Conservation (phyloP, 2,888 invertebrate genomes). For the Encarsia formosa region DNA sequence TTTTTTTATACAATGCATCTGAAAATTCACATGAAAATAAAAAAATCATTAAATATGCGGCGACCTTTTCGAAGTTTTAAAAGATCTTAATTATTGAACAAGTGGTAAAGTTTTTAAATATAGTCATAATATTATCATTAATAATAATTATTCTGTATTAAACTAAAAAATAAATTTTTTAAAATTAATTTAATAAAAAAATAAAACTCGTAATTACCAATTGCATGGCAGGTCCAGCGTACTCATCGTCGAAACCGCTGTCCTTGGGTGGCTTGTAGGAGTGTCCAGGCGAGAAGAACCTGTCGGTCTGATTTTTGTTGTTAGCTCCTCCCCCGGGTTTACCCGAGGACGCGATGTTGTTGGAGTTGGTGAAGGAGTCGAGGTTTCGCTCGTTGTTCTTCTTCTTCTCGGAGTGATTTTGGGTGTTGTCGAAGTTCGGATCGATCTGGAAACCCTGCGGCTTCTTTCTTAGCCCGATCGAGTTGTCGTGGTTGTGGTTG, state of each 20-base stretch:
- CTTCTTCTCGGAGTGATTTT: background rate
- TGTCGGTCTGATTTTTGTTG: conserved; percentile 10
- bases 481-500: conserved; percentile 20
- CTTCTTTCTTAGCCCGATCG: conserved; percentile 4
- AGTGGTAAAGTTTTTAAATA: no score
- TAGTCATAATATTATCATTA: background rate
- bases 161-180: background rate
- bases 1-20: no score
- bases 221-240: conserved; percentile 47
- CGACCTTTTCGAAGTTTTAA: no score
- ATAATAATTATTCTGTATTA: conserved; percentile 1
- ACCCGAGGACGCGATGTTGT: conserved; percentile 15
- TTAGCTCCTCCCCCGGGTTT: background rate
- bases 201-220: conserved; percentile 31
- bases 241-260: conserved; percentile 36
- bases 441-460: conserved; percentile 24
- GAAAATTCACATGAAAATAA: no score
- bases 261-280: conserved; percentile 33
- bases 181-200: background rate
- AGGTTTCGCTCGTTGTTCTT: conserved; percentile 18
- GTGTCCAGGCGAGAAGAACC: conserved; percentile 31
- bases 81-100: no score
- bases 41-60: no score
- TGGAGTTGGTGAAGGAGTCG: conserved; percentile 7
- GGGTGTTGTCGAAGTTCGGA: conserved; percentile 13